Evolutionary conservation across 2,113 vertebrate genomes (phyloP).

Genomic region (Nyctereutes procyonoides): DNA sequence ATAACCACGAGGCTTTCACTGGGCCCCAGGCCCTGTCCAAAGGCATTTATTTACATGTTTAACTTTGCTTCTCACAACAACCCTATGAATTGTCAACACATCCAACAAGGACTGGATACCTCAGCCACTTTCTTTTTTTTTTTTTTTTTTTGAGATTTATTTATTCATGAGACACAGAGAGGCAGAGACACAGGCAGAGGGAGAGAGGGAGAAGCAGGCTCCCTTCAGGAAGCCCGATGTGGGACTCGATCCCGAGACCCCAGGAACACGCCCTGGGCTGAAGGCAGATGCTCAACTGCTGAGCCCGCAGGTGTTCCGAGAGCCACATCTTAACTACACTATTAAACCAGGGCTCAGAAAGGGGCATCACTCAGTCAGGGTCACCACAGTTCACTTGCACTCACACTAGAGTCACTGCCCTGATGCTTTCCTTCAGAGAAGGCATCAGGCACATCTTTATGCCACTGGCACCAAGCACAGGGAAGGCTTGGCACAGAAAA

Average conservation of each 20-base stretch:
- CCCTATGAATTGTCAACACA: neutral
- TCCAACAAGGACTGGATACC: too few species aligned
- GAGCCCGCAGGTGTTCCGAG: neutral
- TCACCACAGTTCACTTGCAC: neutral
- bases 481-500: neutral
- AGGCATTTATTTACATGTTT: neutral
- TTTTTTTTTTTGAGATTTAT: neutral
- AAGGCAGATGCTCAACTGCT: neutral
- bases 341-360: neutral
- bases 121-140: too few species aligned
- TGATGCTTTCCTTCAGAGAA: accelerated
- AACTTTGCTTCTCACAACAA: neutral
- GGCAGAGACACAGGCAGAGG: neutral
- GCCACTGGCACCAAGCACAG: too few species aligned
- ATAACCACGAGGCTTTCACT: accelerated
- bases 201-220: neutral
- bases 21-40: neutral
- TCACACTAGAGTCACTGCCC: neutral
- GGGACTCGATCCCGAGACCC: neutral
- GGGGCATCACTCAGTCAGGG: neutral
- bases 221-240: neutral
- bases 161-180: neutral
- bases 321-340: neutral
- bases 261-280: neutral
- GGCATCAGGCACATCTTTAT: neutral